These are phyloP conservation scores for Pseudobourletiella spinata DNA, from an alignment of 1,140 invertebrate species.

Conservation along the genomic window DNA sequence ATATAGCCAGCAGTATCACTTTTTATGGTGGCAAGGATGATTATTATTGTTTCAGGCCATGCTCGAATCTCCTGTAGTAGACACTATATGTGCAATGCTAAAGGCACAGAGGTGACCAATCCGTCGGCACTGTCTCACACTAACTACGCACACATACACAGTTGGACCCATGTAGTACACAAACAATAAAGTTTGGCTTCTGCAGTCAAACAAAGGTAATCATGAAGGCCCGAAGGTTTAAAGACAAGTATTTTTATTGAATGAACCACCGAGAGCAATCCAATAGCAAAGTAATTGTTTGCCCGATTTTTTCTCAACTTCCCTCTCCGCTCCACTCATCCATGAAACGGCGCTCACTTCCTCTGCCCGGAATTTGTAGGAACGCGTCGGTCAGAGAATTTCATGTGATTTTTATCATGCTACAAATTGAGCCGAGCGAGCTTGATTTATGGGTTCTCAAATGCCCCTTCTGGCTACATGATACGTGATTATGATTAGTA, in stretches of 20 bases:
- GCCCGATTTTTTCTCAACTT: background rate
- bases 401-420: slow-evolving; percentile 7
- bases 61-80: background rate
- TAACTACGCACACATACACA: background rate
- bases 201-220: background rate
- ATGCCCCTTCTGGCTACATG: slow-evolving; percentile 10
- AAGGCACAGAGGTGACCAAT: no score
- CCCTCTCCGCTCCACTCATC: background rate
- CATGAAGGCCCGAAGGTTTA: background rate
- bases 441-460: slow-evolving; percentile 18
- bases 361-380: no score
- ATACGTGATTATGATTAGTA: slow-evolving; percentile 6
- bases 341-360: no score
- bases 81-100: background rate
- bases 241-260: background rate
- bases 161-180: no score
- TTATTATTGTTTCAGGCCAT: no score
- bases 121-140: background rate
- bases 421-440: slow-evolving; percentile 12
- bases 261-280: no score
- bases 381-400: background rate
- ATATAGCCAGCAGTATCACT: no score
- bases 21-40: no score
- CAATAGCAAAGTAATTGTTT: background rate
- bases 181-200: no score